Evolutionary conservation across 2,888 invertebrate genomes (phyloP), one percentile per base, ranked within the genome.

Genomic region (Xylocampa areola): DNA sequence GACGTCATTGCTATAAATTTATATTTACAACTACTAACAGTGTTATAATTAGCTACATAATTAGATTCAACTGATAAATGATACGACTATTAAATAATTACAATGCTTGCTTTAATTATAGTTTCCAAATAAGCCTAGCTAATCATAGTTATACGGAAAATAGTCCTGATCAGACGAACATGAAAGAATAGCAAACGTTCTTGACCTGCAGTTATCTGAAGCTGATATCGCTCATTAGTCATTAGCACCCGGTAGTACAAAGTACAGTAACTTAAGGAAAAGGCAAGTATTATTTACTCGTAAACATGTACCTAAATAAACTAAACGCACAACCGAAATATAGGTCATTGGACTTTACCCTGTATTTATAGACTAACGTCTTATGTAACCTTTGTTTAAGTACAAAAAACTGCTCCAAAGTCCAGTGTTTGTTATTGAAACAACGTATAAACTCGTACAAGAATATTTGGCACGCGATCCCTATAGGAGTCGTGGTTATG

Each of bases 401-500:
- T 50, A 66, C 53, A 51, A 65, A 70, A 70, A 78, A 44, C 33
- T 41, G 80, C 69, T 68, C 77, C 62, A 77, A 66, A 77, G 66
- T 80, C 72, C 77, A 76, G 52, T 36, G 37, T 61, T 62, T 70
- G 76, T 69, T 76, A 79, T 81, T 77, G 73, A 76, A 81, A 82
- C 79, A 77, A 76, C 72, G 55, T 52, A 49, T 48, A 65, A 80
- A 50, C 65, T 53, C 59, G 64, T 66, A 71, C 68, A 68, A 71
- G 77, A 81, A 68, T 72, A 78, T 76, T 84, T 86, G 86, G 85
- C 86, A 84, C 76, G 61, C 51, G 58, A 57, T 66, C 63, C 60
- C 41, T 35, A 13, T 33, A 33, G 55, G 32, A 23, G 39, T 36
- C 35, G 50, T 55, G 27, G 55, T 55, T 57, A 39, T 35, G 59